Conservation (phyloP, 2,113 vertebrate genomes). For the Stigmatopora nigra region DNA sequence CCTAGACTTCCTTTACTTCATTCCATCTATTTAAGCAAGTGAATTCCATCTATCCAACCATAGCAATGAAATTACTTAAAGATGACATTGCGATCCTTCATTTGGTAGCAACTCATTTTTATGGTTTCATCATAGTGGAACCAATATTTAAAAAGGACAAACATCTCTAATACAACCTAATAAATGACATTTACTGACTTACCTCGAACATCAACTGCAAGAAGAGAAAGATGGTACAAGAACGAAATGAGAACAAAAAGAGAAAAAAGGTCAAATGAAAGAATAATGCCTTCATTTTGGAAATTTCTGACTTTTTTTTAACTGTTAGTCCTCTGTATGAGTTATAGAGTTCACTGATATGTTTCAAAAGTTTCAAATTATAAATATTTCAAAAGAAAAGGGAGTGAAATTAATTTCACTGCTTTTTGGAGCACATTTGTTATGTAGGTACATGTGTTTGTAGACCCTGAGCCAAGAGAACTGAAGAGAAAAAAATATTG, state of each 20-base stretch:
- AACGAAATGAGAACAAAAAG: slow-evolving; percentile 47
- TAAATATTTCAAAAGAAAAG: slow-evolving; percentile 11
- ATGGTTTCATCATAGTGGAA: slow-evolving; percentile 14
- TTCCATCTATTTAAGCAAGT: no score
- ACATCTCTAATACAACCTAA: slow-evolving; percentile 10
- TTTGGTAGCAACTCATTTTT: not conserved
- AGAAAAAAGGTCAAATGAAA: slow-evolving; percentile 52
- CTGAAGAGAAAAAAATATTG: slow-evolving; percentile 21
- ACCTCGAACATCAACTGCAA: slow-evolving; percentile 67
- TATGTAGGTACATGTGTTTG: slow-evolving; percentile 30
- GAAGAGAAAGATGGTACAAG: slow-evolving; percentile 41
- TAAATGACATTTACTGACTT: slow-evolving; percentile 50
- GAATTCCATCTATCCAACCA: not conserved
- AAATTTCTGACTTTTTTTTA: not conserved
- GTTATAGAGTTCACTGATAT: not conserved
- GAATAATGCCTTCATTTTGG: slow-evolving; percentile 10
- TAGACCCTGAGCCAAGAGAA: slow-evolving; percentile 38
- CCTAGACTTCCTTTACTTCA: not conserved
- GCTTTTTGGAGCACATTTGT: slow-evolving; percentile 24
- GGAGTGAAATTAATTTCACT: not conserved
- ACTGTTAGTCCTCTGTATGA: not conserved
- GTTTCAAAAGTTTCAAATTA: slow-evolving; percentile 9
- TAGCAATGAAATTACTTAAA: not conserved
- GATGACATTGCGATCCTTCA: slow-evolving; percentile 12
- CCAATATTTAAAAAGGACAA: slow-evolving; percentile 6